These are phyloP conservation scores for Baccha elongata DNA, from an alignment of 2,888 invertebrate genomes.

Conservation along the genomic window DNA sequence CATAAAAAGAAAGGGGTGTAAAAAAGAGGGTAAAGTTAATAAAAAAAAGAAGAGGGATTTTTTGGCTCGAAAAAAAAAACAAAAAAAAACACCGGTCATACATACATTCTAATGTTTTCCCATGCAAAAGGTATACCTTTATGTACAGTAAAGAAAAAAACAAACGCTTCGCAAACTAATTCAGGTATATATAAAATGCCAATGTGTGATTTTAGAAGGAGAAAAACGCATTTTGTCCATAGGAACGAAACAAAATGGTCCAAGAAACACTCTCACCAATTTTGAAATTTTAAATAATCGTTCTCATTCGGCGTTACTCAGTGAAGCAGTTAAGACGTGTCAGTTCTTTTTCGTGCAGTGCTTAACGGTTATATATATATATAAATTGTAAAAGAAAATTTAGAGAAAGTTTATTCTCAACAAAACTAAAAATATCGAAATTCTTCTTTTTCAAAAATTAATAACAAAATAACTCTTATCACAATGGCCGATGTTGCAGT, in stretches of 20 bases:
- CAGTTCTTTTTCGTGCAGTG: slow-evolving; percentile 67
- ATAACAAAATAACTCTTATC: slow-evolving; percentile 73
- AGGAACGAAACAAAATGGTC: slow-evolving; percentile 47
- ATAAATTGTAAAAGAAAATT: slow-evolving; percentile 75
- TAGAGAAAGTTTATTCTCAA: slow-evolving; percentile 58
- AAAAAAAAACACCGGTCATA: slow-evolving; percentile 9
- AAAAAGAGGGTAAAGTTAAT: slow-evolving; percentile 8
- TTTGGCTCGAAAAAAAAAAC: not conserved
- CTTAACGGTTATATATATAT: slow-evolving; percentile 71
- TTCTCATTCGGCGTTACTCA: slow-evolving; percentile 82
- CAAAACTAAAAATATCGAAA: slow-evolving; percentile 62
- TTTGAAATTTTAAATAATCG: slow-evolving; percentile 75
- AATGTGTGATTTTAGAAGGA: slow-evolving; percentile 6
- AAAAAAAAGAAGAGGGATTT: slow-evolving; percentile 10
- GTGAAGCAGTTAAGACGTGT: slow-evolving; percentile 79
- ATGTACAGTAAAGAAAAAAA: slow-evolving; percentile 12
- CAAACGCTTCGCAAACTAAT: slow-evolving; percentile 5
- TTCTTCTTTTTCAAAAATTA: slow-evolving; percentile 62
- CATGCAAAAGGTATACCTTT: not conserved
- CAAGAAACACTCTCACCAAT: slow-evolving; percentile 45
- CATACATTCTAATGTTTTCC: slow-evolving; percentile 25
- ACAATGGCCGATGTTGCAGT: slow-evolving; percentile 83
- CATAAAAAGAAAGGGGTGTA: not conserved
- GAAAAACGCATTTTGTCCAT: slow-evolving; percentile 46
- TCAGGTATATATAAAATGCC: not conserved